Conservation (phyloP, 2,113 vertebrate genomes). For the Bos taurus region ARS-UCD2.0 NC_037334.1:66657501-66658000, state of each 20-base stretch:
- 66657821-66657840: not conserved
- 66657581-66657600: not conserved
- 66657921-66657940: not conserved
- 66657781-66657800: not conserved
- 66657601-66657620: not conserved
- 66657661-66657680: not conserved
- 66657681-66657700: not conserved
- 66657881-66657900: not conserved
- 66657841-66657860: not conserved
- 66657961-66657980: not conserved
- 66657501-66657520: not conserved
- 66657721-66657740: not conserved
- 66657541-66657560: not conserved
- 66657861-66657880: not conserved
- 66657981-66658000: not conserved
- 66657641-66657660: not conserved
- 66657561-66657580: fast-evolving
- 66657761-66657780: not conserved
- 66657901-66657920: not conserved
- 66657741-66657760: not conserved
- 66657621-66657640: not conserved
- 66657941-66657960: not conserved
- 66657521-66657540: not conserved
- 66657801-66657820: not conserved
- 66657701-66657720: not conserved